Evolutionary conservation across 2,797 vertebrate genomes (phyloP), one percentile per base, ranked within the genome.

Genomic region (Melanogrammus aeglefinus): DNA sequence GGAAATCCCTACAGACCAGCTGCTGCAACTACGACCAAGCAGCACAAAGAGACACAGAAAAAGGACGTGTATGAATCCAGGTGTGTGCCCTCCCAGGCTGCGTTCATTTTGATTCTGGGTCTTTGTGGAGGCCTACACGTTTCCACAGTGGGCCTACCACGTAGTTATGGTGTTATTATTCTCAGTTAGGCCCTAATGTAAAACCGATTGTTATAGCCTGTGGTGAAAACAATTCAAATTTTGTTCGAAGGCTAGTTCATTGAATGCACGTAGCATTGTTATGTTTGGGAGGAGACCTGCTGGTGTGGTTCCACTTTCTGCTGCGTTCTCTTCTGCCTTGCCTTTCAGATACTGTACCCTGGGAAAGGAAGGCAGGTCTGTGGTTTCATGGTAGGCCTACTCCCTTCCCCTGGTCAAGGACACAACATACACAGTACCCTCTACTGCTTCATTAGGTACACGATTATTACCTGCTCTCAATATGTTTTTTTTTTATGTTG

Each of bases 321-420:
- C 89, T 92, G 89, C 88, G 90, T 87, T 91, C 84, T 93, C 79
- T 89, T 89, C 77, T 92, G 85, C 91, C 79, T 88, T 87, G 76
- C 57, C 86, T 87, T 90, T 80, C 89, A 93, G 92, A 14, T 36
- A 12, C 33, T 74, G 87, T 89, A 76, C 84, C 71, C 78, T 31
- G 88, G 87, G 78, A 86, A 80, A 78, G 77, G 76, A 77, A 57
- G 27, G 63, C 63, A 24, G 9, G 27, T 24, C 24, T 69, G 63
- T 69, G 63, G 63, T 69, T 69, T 69, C 24, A 10, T 12, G 63
- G 63, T 69, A 69, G 63, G 10, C 8, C 63, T 9, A 12, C 63
- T 24, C 63, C 24, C 63, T 16, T 66, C 24, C 63, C 63, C 63
- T 24, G 63, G 63, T 69, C 24, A 3, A 24, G 24, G 63, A 69